Evolutionary conservation across 1,140 invertebrate species (phyloP).

Genomic region (Drosophila watanabei): DNA sequence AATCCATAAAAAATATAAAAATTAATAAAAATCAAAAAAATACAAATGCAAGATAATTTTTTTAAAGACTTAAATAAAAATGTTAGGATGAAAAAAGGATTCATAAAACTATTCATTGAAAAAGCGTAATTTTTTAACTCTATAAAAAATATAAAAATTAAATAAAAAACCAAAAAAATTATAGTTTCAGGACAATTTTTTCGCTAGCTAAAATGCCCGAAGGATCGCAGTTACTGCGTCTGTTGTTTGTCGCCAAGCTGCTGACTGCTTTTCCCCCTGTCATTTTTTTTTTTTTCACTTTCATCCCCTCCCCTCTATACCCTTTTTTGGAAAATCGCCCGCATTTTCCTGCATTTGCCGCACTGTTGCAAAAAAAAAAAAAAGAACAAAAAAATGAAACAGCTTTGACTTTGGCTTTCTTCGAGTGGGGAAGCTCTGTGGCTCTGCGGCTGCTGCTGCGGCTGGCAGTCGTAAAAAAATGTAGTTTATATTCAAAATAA

Average conservation of each 20-base stretch:
- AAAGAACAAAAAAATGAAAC: slow-evolving; percentile 25
- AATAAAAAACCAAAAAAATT: not conserved
- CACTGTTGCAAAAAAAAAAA: slow-evolving; percentile 55
- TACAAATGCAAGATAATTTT: too few relatives aligned
- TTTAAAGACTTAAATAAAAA: too few relatives aligned
- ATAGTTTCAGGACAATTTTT: not conserved
- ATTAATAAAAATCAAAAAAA: too few relatives aligned
- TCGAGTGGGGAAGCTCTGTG: slow-evolving; percentile 13
- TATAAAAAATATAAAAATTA: not conserved
- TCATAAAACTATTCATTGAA: too few relatives aligned
- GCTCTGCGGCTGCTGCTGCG: slow-evolving; percentile 26
- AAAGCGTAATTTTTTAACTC: not conserved
- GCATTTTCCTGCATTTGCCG: slow-evolving; percentile 22
- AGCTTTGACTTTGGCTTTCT: slow-evolving; percentile 71
- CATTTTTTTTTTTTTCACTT: not conserved
- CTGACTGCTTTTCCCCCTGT: slow-evolving; percentile 20
- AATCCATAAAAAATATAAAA: too few relatives aligned
- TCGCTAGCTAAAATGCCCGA: slow-evolving; percentile 16
- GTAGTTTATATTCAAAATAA: slow-evolving; percentile 84
- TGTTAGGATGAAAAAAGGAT: too few relatives aligned
- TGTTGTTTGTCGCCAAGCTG: slow-evolving; percentile 45
- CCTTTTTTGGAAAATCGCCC: slow-evolving; percentile 6
- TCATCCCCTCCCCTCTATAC: not conserved
- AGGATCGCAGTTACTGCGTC: slow-evolving; percentile 4
- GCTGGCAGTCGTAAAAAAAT: slow-evolving; percentile 80